Evolutionary conservation across 2,797 vertebrate genomes (phyloP), one percentile per base, ranked within the genome.

Genomic region (Kryptolebias ocellatus): DNA sequence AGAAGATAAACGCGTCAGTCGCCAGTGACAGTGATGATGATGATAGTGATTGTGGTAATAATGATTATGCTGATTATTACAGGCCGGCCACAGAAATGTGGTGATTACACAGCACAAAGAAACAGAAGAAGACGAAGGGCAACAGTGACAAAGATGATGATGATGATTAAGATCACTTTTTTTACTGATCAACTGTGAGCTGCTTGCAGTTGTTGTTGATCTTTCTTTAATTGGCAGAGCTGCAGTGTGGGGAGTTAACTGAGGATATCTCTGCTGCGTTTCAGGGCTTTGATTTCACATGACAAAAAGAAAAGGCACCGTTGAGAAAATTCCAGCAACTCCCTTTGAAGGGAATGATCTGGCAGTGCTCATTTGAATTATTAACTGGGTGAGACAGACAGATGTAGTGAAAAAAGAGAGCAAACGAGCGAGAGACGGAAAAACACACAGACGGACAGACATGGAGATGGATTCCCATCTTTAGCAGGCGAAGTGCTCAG

Each of bases 331-430:
- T 85, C 84, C 87, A 84, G 84, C 80, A 79, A 70, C 81, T 76
- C 81, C 55, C 87, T 92, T 91, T 91, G 90, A 92, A 89, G 87
- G 83, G 76, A 81, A 65, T 58, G 84, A 87, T 88, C 87, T 72
- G 78, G 78, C 87, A 76, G 79, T 66, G 82, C 88, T 92, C 85
- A 89, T 90, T 92, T 90, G 82, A 92, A 92, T 91, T 91, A 91
- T 92, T 91, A 88, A 92, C 80, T 85, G 86, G 59, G 64, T 64
- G 81, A 77, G 79, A 77, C 39, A 81, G 82, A 79, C 80, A 70
- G 78, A 76, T 61, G 53, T 29, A 18, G 29, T 24, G 16, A 34
- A 61, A 54, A 80, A 34, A 56, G 42, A n/a, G 61, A 52, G 66
- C 44, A 66, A 72, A 58, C 72, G 74, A 78, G 70, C 14, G 71